phyloP scores from a whole-genome alignment of 2,797 vertebrate genomes.

The Enteromius radiatus region DNA sequence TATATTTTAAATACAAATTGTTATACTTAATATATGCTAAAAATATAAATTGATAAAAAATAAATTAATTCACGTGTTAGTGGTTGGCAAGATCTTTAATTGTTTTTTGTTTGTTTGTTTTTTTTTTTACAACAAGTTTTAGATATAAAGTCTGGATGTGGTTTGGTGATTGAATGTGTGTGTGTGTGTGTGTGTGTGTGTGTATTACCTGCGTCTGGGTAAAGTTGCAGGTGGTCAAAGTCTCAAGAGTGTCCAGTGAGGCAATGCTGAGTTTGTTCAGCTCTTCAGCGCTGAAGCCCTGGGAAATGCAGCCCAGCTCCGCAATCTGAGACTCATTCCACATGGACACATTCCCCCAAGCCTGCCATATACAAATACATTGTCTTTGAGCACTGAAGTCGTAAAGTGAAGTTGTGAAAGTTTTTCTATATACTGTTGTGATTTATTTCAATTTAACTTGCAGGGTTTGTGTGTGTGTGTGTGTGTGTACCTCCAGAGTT shows the following conservation, averaged over 20 bases:
- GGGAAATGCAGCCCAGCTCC: constrained; percentile 72
- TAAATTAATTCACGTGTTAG: not conserved
- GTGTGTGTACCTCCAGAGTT: constrained; percentile 65
- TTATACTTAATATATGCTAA: not conserved
- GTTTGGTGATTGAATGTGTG: not conserved
- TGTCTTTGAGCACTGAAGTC: not conserved
- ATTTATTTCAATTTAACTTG: not conserved
- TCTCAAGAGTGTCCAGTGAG: constrained; percentile 67
- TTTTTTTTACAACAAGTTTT: not conserved
- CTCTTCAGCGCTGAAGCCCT: constrained; percentile 65
- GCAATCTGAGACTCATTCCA: constrained; percentile 64
- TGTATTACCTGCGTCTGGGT: constrained; percentile 70
- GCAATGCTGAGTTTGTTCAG: constrained; percentile 65
- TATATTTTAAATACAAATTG: not conserved
- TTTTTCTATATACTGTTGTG: not conserved
- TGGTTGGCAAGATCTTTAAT: not conserved
- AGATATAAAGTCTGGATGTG: not conserved
- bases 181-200: not conserved
- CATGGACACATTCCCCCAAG: constrained; percentile 59
- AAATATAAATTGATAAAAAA: not conserved
- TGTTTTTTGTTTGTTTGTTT: too few relatives aligned
- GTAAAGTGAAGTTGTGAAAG: not conserved
- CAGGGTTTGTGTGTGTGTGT: not conserved
- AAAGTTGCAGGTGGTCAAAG: constrained; percentile 71
- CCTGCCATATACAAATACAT: constrained; percentile 60